Evolutionary conservation across 2,113 vertebrate species (phyloP).

Genomic region (Acanthochromis polyacanthus): DNA sequence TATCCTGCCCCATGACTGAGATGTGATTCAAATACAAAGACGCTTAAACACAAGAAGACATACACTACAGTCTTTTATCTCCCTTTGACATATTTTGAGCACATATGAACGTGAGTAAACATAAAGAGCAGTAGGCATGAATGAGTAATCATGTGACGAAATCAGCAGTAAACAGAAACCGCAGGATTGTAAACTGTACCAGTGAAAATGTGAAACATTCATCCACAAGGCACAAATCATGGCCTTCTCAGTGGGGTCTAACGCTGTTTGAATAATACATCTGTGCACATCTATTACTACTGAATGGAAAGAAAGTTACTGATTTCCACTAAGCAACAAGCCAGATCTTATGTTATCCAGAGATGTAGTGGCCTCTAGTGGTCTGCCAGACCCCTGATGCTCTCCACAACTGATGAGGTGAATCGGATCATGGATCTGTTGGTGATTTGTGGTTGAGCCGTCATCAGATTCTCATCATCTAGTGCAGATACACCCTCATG

Average conservation of each 20-base stretch:
- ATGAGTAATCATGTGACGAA: conserved; percentile 25
- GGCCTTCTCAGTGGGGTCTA: conserved; percentile 12
- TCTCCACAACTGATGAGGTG: conserved; percentile 1
- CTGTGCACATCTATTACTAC: conserved; percentile 14
- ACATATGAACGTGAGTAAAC: conserved; percentile 24
- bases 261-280: conserved; percentile 36
- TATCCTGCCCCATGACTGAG: conserved; percentile 56
- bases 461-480: conserved; percentile 36
- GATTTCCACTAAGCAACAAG: neutral
- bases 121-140: conserved; percentile 20
- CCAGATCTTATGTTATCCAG: conserved; percentile 5
- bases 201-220: conserved; percentile 31
- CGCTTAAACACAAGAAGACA: conserved; percentile 24
- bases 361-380: conserved; percentile 74
- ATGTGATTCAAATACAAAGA: conserved; percentile 22
- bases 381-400: neutral
- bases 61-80: neutral
- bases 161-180: conserved; percentile 38
- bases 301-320: conserved; percentile 46
- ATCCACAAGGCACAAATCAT: conserved; percentile 13
- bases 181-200: conserved; percentile 10
- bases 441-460: conserved; percentile 26
- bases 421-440: conserved; percentile 10
- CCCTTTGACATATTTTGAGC: neutral
- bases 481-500: conserved; percentile 7